phyloP scores from a whole-genome alignment of 2,797 vertebrate genomes.

The Lepus townsendii region DNA sequence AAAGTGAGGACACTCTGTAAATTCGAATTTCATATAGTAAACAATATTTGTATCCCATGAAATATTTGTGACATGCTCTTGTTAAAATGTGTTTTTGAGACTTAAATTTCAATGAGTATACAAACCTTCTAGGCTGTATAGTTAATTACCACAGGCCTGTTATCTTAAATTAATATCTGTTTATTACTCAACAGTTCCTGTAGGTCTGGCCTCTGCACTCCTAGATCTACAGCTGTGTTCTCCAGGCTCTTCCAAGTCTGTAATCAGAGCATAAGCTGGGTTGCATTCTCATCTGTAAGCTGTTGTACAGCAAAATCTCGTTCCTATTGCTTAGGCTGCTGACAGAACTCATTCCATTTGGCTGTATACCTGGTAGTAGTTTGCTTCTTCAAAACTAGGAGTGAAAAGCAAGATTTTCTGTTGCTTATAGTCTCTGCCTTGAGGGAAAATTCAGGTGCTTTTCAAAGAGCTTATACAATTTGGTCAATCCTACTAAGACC shows the following conservation, averaged over 20 bases:
- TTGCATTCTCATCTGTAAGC: not conserved
- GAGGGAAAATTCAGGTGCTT: not conserved
- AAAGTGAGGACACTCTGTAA: not conserved
- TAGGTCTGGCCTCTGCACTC: not conserved
- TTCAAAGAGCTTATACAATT: not conserved
- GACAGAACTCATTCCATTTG: not conserved
- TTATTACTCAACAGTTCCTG: not conserved
- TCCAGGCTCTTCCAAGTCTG: not conserved
- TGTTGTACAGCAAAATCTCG: not conserved
- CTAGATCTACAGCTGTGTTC: not conserved
- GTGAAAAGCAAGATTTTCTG: not conserved
- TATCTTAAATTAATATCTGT: not conserved
- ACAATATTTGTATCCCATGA: not conserved
- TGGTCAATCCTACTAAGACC: not conserved
- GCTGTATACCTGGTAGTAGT: not conserved
- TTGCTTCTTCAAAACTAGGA: not conserved
- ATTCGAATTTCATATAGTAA: conserved; percentile 2
- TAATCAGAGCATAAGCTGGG: not conserved
- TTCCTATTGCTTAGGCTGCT: not conserved
- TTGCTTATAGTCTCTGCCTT: not conserved
- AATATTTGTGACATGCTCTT: not conserved
- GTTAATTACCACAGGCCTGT: not conserved
- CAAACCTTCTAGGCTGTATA: not conserved
- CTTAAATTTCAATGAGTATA: not conserved
- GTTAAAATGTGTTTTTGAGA: not conserved